Base-by-base conservation (phyloP, 2,888 invertebrate genomes). In the Glomeris marginata region DNA sequence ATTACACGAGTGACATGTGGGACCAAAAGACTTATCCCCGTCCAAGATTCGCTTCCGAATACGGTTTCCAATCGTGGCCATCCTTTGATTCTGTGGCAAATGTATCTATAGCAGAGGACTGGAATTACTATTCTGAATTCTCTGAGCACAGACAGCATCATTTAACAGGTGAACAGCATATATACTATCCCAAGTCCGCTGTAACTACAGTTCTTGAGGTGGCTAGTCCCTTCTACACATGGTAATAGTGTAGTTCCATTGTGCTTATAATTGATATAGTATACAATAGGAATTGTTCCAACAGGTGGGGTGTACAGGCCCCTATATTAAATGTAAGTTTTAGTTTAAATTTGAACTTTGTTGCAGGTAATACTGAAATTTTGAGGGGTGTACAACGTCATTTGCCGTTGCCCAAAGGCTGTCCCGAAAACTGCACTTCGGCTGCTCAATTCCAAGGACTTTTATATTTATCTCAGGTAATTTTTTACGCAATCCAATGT, bases 31-130 rank as follows among this genome's bases (percentile, higher is more conserved):
- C 56, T 3, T 71, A 64, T 57, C 64, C 64, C 13, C 66, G 64
- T n/a, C 66, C 72, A 1, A 58, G 73, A 47, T 71, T 74, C 61
- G 66, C 66, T 1, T 71, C 73, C 0, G 74, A 74, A 60, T 75
- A 69, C 57, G 74, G 74, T 10, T 63, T 70, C 36, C 73, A 74
- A 59, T 68, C 72, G 2, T 67, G 66, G 58, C 69, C 72, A 3
- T 66, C 67, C 8, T 57, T 62, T 22, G 62, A 64, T 40, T 63
- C 68, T 0, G 47, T 61, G 21, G 55, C 63, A 28, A 56, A 61
- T 49, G 66, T 66, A 1, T 61, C 65, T 13, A 56, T 54, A 2
- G 52, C 58, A 21, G 51, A 56, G 11, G 67, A 69, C 52, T 58
- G 63, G 59, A 55, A 56, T 21, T 62, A 28, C 21, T 2, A 22